phyloP scores from a whole-genome alignment of 2,888 invertebrate genomes.

The Diplazon laetatorius region DNA sequence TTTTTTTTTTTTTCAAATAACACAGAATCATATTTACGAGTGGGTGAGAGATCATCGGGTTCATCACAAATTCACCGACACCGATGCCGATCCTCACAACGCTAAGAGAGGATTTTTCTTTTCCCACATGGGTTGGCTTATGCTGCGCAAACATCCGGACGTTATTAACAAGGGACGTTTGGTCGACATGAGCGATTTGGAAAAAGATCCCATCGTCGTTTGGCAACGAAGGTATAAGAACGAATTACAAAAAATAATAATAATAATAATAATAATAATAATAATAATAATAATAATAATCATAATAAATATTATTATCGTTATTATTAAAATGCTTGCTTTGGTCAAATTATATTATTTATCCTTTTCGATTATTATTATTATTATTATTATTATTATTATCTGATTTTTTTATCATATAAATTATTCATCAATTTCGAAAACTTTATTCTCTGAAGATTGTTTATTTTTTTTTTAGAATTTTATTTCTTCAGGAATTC shows the following conservation, averaged over 20 bases:
- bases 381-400: too few species aligned
- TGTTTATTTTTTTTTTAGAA: too few species aligned
- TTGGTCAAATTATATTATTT: too few species aligned
- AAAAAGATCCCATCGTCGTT: constrained; percentile 91
- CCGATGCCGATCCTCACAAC: constrained; percentile 96
- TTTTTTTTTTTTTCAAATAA: constrained; percentile 32
- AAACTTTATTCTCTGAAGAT: too few species aligned
- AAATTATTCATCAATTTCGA: too few species aligned
- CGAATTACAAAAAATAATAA: too few species aligned
- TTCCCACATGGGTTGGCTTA: constrained; percentile 97
- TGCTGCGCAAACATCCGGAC: constrained; percentile 94
- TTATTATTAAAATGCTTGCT: too few species aligned
- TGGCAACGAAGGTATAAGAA: constrained; percentile 90
- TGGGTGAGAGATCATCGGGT: constrained; percentile 93
- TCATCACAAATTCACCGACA: constrained; percentile 95
- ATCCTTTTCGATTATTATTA: too few species aligned
- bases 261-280: too few species aligned
- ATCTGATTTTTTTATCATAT: too few species aligned
- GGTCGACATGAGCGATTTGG: constrained; percentile 94
- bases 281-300: not conserved
- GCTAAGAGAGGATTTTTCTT: constrained; percentile 96
- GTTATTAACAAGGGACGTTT: constrained; percentile 92
- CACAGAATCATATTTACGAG: constrained; percentile 92
- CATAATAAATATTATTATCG: not conserved
- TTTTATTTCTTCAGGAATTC: too few species aligned